phyloP scores from a whole-genome alignment of 2,888 invertebrate genomes.

The Frankliniella fusca region DNA sequence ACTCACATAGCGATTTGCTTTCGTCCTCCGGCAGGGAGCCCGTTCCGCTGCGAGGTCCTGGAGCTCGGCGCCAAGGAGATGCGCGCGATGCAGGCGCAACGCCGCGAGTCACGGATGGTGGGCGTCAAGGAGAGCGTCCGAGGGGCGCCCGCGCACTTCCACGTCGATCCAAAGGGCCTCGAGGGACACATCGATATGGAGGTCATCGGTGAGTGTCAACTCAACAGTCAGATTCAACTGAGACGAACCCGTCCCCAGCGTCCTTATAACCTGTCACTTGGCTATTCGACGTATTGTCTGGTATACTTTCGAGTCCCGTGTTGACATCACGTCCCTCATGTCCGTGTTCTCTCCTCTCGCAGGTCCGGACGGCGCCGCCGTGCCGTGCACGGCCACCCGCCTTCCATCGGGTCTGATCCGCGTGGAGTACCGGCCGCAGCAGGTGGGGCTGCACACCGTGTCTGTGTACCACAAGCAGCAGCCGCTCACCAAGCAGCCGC shows the following conservation, averaged over 20 bases:
- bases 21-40: conserved; percentile 60
- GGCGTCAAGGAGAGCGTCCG: conserved; percentile 47
- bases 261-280: too few species aligned
- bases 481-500: conserved; percentile 59
- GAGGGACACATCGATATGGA: conserved; percentile 50
- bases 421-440: conserved; percentile 71
- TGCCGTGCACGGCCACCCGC: conserved; percentile 58
- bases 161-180: conserved; percentile 50
- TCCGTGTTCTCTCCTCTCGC: conserved; percentile 25
- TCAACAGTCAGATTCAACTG: too few species aligned
- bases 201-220: not conserved
- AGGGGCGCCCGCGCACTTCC: conserved; percentile 42
- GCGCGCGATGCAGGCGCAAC: conserved; percentile 37
- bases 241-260: too few species aligned
- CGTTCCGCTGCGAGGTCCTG: conserved; percentile 73
- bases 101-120: conserved; percentile 41
- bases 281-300: too few species aligned
- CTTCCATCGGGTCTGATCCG: conserved; percentile 64
- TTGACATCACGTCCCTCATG: too few species aligned
- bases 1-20: not conserved
- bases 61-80: conserved; percentile 48
- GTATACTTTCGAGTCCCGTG: too few species aligned
- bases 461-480: conserved; percentile 60
- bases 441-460: conserved; percentile 71
- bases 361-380: conserved; percentile 53